A percentile compares a stretch with the other conserved stretches of the same genome.
Evolutionary conservation across 2,888 invertebrate species (phyloP).

Genomic region (Halictus ligatus): DNA sequence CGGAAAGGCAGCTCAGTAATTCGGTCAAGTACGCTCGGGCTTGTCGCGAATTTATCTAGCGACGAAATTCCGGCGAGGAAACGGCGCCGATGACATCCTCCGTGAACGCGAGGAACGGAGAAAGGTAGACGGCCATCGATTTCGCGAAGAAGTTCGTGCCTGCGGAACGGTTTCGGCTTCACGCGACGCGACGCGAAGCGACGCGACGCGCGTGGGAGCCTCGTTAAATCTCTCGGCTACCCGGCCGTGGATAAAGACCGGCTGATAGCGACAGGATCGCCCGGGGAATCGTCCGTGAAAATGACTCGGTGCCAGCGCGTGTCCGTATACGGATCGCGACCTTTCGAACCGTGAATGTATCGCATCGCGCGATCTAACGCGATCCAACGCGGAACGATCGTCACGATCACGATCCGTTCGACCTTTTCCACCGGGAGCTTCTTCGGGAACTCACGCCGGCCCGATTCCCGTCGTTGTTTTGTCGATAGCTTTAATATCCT

Average conservation of each 20-base stretch:
- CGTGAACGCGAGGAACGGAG: background rate
- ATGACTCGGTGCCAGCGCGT: conserved; percentile 67
- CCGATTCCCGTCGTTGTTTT: conserved; percentile 5
- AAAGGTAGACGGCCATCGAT: conserved; percentile 1
- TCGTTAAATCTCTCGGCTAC: conserved; percentile 33
- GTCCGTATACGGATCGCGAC: conserved; percentile 65
- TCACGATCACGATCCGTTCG: conserved; percentile 1
- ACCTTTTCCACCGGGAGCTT: background rate
- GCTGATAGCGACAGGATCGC: conserved; percentile 37
- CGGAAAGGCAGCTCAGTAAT: conserved; percentile 30
- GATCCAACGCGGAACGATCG: conserved; percentile 24
- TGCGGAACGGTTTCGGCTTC: conserved; percentile 15
- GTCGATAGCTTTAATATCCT: background rate
- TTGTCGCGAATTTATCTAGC: background rate
- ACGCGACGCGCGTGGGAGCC: conserved; percentile 55
- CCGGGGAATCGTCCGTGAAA: conserved; percentile 54
- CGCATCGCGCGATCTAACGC: conserved; percentile 29
- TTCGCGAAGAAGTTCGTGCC: conserved; percentile 20
- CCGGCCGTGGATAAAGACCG: conserved; percentile 42
- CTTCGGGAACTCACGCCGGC: no score
- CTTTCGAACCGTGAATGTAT: conserved; percentile 40
- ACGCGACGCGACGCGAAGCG: conserved; percentile 32
- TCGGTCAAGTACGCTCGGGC: conserved; percentile 51
- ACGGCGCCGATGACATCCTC: background rate
- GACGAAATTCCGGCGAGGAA: conserved; percentile 3